Conservation (phyloP, 2,888 invertebrate species). For the Coenonympha arcania region DNA sequence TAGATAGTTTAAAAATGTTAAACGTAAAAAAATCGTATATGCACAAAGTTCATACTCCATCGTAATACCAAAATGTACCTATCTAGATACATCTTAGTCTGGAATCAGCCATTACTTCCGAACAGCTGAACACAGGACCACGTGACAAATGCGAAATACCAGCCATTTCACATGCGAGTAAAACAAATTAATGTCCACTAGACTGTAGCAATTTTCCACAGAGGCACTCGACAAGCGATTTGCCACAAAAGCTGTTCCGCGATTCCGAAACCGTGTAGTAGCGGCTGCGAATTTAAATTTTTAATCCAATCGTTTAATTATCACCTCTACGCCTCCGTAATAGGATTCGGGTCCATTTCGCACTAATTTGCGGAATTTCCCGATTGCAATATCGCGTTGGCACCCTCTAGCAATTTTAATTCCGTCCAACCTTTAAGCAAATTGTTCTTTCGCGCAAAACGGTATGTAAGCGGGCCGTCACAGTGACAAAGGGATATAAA, state of each 20-base stretch:
- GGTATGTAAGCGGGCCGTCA: conserved; percentile 39
- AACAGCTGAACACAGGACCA: conserved; percentile 18
- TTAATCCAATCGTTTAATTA: conserved; percentile 34
- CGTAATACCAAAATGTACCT: no score
- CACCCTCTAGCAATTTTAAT: conserved; percentile 53
- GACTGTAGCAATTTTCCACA: conserved; percentile 33
- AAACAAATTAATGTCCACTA: conserved; percentile 32
- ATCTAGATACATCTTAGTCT: no score
- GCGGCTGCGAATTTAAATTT: conserved; percentile 34
- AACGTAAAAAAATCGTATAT: no score
- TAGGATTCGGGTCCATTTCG: conserved; percentile 29
- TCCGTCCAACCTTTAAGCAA: conserved; percentile 44
- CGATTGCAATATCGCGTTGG: conserved; percentile 42
- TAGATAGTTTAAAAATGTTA: no score
- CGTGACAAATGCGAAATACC: conserved; percentile 28
- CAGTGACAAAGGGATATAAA: conserved; percentile 34
- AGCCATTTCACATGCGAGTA: conserved; percentile 31
- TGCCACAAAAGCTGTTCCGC: conserved; percentile 40
- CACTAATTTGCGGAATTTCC: conserved; percentile 32
- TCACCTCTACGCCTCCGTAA: conserved; percentile 38
- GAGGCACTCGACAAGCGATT: conserved; percentile 37
- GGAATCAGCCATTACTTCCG: conserved; percentile 21
- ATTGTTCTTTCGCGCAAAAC: conserved; percentile 55
- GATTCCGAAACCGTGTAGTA: conserved; percentile 37
- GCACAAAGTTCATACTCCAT: no score